These are phyloP conservation scores for Morus bassanus DNA, from an alignment of 2,797 vertebrate genomes.

Conservation along the genomic window DNA sequence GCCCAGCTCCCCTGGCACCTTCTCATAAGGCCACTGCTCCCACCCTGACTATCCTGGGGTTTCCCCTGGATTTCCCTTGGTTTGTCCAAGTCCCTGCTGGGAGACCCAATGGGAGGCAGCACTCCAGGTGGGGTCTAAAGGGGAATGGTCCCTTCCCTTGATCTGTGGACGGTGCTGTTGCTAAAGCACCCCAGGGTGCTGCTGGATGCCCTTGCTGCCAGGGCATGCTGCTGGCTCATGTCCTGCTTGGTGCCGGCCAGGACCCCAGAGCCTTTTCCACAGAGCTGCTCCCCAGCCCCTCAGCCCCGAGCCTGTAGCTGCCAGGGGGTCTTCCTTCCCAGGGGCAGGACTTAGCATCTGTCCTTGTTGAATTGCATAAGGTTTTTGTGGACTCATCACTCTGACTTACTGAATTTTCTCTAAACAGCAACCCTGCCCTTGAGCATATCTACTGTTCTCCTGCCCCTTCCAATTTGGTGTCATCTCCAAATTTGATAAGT, in stretches of 20 bases:
- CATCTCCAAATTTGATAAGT: background rate
- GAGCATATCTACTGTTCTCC: background rate
- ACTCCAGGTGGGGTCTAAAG: background rate
- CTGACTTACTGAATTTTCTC: background rate
- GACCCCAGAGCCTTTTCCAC: background rate
- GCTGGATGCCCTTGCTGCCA: background rate
- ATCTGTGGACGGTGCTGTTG: accelerated
- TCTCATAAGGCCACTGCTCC: background rate
- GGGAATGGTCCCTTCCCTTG: background rate
- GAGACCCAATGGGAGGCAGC: background rate
- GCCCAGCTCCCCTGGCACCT: background rate
- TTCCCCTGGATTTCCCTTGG: too few species aligned
- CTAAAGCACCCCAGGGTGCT: background rate
- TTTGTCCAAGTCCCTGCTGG: background rate
- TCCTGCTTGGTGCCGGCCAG: background rate
- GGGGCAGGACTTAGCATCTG: background rate
- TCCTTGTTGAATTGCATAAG: background rate
- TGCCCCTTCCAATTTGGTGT: background rate
- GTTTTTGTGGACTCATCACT: background rate
- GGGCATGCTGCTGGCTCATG: accelerated
- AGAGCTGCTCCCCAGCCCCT: background rate
- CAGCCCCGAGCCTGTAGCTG: background rate
- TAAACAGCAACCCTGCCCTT: background rate
- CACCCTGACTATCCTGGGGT: background rate
- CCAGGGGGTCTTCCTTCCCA: background rate